These are phyloP conservation scores for Asarcornis scutulata DNA, from an alignment of 2,113 vertebrate genomes.

Conservation along the genomic window DNA sequence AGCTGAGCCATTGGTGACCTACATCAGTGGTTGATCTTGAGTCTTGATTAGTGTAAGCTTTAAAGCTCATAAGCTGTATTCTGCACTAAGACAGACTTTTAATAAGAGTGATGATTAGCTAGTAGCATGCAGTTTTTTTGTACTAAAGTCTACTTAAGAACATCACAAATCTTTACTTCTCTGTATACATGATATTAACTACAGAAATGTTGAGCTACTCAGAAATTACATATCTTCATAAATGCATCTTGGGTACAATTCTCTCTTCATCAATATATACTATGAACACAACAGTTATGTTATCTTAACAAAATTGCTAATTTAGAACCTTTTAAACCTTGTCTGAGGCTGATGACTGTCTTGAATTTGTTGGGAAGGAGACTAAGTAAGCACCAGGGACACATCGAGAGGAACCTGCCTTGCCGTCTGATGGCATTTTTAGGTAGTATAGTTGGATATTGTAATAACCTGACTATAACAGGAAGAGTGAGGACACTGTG, in stretches of 20 bases:
- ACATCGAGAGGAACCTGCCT: not conserved
- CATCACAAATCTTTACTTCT: not conserved
- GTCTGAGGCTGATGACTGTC: not conserved
- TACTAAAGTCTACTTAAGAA: not conserved
- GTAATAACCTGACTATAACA: accelerated
- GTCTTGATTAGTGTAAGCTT: constrained; percentile 65
- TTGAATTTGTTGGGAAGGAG: not conserved
- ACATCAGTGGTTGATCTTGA: constrained; percentile 45
- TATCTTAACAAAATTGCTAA: not conserved
- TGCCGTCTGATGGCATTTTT: not conserved
- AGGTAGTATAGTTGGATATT: not conserved
- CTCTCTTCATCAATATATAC: not conserved
- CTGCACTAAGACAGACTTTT: constrained; percentile 28
- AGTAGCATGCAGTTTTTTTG: not conserved
- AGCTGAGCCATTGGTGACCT: constrained; percentile 44
- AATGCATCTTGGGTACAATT: not conserved
- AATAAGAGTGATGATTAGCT: constrained; percentile 45
- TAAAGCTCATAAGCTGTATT: constrained; percentile 65
- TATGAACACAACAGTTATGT: not conserved
- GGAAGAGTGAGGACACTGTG: not conserved
- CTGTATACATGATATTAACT: not conserved
- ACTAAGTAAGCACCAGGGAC: not conserved
- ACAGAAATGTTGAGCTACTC: not conserved
- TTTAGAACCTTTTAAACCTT: not conserved
- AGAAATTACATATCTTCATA: not conserved